Percentiles rank a stretch among this genome's conserved stretches.
Evolutionary conservation across 2,797 vertebrate species (phyloP).

Genomic region (Brotula barbata): DNA sequence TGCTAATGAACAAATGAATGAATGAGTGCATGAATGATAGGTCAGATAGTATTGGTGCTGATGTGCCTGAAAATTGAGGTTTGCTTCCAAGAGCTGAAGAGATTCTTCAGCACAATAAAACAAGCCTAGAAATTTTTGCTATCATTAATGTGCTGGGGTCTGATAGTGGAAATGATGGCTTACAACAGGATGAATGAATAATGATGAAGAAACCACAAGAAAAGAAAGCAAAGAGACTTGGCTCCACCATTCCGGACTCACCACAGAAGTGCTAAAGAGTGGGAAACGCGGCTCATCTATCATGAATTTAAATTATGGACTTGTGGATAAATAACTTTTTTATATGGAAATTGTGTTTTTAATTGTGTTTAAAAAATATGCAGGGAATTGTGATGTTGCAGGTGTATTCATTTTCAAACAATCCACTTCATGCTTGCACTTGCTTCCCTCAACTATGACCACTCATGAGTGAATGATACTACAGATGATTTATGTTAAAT

Average conservation of each 20-base stretch:
- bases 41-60: conserved; percentile 46
- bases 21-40: conserved; percentile 17
- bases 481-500: conserved; percentile 6
- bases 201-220: neutral
- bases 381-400: conserved; percentile 14
- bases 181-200: neutral
- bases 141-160: neutral
- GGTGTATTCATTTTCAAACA: conserved; percentile 21
- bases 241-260: conserved; percentile 15
- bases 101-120: neutral
- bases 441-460: conserved; percentile 39
- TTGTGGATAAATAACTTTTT: conserved; percentile 47
- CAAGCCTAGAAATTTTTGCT: neutral
- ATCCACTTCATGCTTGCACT: conserved; percentile 6
- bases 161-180: neutral
- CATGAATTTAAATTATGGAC: conserved; percentile 45
- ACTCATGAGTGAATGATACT: conserved; percentile 18
- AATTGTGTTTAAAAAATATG: conserved; percentile 45
- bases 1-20: conserved; percentile 17
- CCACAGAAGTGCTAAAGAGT: neutral
- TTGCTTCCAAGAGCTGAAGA: neutral
- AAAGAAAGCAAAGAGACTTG: conserved; percentile 14
- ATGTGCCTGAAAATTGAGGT: conserved; percentile 1
- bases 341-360: conserved; percentile 62
- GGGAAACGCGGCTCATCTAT: conserved; percentile 12